Conservation (phyloP, 2,888 invertebrate species). For the Brachyptera putata region DNA sequence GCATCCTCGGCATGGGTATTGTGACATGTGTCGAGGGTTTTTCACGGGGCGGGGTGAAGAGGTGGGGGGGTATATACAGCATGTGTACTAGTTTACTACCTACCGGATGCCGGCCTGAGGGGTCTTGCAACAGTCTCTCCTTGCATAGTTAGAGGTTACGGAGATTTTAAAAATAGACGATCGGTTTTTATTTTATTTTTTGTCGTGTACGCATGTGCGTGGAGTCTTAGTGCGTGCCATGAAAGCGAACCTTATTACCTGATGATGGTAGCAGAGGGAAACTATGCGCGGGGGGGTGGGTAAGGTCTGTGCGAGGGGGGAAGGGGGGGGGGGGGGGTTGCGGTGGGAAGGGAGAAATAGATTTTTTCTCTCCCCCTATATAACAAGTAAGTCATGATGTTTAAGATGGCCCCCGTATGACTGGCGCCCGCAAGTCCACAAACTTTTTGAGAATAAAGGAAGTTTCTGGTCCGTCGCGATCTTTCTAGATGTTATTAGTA, state of each 20-base stretch:
- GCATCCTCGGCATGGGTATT: slow-evolving; percentile 16
- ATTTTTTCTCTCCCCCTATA: no score
- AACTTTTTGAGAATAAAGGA: neutral
- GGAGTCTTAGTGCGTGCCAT: slow-evolving; percentile 1
- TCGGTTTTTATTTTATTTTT: neutral
- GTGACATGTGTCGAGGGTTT: slow-evolving; percentile 7
- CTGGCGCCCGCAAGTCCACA: slow-evolving; percentile 9
- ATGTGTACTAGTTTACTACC: slow-evolving; percentile 22
- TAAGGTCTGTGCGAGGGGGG: no score
- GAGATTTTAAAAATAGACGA: slow-evolving; percentile 18
- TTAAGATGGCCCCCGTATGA: slow-evolving; percentile 1
- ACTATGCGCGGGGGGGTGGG: neutral
- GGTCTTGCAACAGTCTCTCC: slow-evolving; percentile 7
- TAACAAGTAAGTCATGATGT: slow-evolving; percentile 8
- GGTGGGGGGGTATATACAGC: slow-evolving; percentile 9
- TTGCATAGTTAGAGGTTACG: slow-evolving; percentile 12
- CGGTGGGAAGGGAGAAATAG: neutral
- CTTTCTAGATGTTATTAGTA: no score
- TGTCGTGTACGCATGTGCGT: slow-evolving; percentile 14
- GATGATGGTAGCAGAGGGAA: neutral
- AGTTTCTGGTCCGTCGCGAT: neutral
- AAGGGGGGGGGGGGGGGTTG: neutral
- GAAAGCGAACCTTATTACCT: slow-evolving; percentile 17
- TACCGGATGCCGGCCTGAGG: slow-evolving; percentile 23
- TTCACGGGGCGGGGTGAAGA: neutral